Percentiles rank a stretch among this genome's conserved stretches.
Evolutionary conservation across 2,113 vertebrate species (phyloP).

Genomic region (Sisor rabdophorus): DNA sequence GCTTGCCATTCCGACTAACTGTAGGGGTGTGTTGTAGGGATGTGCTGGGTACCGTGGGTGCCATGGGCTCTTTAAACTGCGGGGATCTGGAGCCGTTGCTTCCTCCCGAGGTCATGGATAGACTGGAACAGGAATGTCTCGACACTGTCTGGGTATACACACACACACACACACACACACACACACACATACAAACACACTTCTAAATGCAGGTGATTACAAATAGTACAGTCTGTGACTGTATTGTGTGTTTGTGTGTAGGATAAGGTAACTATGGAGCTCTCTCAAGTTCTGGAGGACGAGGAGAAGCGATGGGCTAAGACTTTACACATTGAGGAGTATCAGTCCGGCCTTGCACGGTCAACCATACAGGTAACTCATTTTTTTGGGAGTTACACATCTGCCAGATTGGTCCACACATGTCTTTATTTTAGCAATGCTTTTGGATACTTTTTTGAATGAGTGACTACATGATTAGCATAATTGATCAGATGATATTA

Average conservation of each 20-base stretch:
- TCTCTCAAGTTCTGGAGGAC: constrained; percentile 70
- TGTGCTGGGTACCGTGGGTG: constrained; percentile 64
- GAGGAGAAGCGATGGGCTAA: constrained; percentile 72
- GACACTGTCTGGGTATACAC: constrained; percentile 62
- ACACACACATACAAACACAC: background rate
- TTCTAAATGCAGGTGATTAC: no score
- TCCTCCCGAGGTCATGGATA: constrained; percentile 63
- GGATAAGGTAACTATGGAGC: constrained; percentile 69
- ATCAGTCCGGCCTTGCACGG: constrained; percentile 68
- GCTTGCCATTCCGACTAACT: constrained; percentile 10
- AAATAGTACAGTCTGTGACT: no score
- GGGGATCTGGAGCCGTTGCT: constrained; percentile 63
- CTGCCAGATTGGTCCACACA: background rate
- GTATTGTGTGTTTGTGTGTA: constrained; percentile 43
- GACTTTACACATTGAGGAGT: constrained; percentile 71
- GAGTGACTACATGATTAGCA: background rate
- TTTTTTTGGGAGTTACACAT: background rate
- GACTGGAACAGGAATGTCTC: constrained; percentile 71
- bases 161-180: constrained; percentile 27
- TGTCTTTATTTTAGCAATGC: background rate
- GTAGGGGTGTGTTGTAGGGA: constrained; percentile 59
- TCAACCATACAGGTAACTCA: constrained; percentile 70
- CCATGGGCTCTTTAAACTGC: constrained; percentile 60
- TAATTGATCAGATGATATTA: background rate
- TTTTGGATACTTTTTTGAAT: background rate